These are phyloP conservation scores for Clarias fuscus DNA, from an alignment of 2,797 vertebrate genomes.

Conservation along the genomic window DNA sequence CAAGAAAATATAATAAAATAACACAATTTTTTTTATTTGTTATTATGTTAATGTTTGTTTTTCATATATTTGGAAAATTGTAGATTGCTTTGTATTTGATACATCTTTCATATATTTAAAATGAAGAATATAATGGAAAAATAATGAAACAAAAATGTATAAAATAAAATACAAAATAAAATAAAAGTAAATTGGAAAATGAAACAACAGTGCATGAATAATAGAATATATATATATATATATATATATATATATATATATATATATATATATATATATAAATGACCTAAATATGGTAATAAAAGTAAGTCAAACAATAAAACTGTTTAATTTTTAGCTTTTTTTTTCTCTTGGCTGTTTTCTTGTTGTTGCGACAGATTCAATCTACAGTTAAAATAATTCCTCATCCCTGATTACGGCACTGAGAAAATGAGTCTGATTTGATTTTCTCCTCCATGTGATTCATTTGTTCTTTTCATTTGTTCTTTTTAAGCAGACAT, in stretches of 20 bases:
- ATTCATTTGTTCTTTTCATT: too few relatives aligned
- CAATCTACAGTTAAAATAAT: background rate
- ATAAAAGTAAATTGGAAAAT: background rate
- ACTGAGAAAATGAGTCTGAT: background rate
- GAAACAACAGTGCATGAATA: background rate
- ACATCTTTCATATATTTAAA: too few relatives aligned
- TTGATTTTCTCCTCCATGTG: background rate
- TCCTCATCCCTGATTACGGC: background rate
- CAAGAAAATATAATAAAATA: background rate
- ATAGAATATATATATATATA: too few relatives aligned
- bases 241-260: too few relatives aligned
- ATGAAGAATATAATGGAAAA: background rate
- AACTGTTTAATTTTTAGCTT: background rate
- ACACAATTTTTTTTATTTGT: background rate
- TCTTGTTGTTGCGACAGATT: background rate
- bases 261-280: too few relatives aligned
- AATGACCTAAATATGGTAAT: too few relatives aligned
- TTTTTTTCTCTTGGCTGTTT: background rate
- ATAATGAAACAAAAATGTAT: background rate
- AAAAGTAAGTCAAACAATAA: background rate
- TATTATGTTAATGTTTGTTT: background rate
- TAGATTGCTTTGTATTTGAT: background rate
- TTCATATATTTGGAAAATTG: too few relatives aligned
- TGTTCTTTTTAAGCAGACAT: background rate
- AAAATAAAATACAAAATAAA: background rate